phyloP scores from a whole-genome alignment of 2,888 invertebrate genomes.

The Monochamus alternatus region DNA sequence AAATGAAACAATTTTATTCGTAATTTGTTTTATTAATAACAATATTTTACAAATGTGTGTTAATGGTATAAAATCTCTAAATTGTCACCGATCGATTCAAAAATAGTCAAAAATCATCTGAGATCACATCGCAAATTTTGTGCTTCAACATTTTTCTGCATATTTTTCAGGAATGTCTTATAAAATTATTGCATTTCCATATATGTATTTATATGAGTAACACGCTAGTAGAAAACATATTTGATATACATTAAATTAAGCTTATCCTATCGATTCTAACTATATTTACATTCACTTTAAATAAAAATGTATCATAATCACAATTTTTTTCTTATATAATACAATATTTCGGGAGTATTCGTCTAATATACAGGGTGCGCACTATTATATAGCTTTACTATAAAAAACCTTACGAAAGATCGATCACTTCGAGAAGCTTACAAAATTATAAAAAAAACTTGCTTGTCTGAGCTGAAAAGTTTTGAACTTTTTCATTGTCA shows the following conservation, averaged over 20 bases:
- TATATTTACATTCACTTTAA: slow-evolving; percentile 43
- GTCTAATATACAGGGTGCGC: slow-evolving; percentile 38
- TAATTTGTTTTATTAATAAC: slow-evolving; percentile 33
- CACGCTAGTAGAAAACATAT: slow-evolving; percentile 18
- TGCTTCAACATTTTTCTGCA: slow-evolving; percentile 10
- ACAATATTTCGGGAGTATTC: slow-evolving; percentile 45
- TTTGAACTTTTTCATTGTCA: slow-evolving; percentile 6
- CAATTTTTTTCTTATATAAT: slow-evolving; percentile 48
- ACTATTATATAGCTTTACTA: slow-evolving; percentile 18
- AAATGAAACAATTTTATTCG: slow-evolving; percentile 14
- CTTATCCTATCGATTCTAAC: slow-evolving; percentile 30
- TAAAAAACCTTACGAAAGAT: slow-evolving; percentile 16
- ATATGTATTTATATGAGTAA: slow-evolving; percentile 3
- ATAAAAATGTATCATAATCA: slow-evolving; percentile 49
- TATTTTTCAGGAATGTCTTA: slow-evolving; percentile 34
- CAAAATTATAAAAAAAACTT: slow-evolving; percentile 15
- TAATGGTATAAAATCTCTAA: slow-evolving; percentile 34
- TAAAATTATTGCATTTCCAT: slow-evolving; percentile 24
- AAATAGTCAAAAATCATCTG: slow-evolving; percentile 39
- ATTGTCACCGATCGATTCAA: slow-evolving; percentile 38
- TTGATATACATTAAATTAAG: slow-evolving; percentile 35
- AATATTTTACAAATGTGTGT: slow-evolving; percentile 29
- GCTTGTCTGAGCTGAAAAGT: not conserved
- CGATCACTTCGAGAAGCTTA: slow-evolving; percentile 17
- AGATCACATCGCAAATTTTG: slow-evolving; percentile 38